Base-by-base conservation (phyloP, 2,888 invertebrate species). In the Drosophila kokeensis region DNA sequence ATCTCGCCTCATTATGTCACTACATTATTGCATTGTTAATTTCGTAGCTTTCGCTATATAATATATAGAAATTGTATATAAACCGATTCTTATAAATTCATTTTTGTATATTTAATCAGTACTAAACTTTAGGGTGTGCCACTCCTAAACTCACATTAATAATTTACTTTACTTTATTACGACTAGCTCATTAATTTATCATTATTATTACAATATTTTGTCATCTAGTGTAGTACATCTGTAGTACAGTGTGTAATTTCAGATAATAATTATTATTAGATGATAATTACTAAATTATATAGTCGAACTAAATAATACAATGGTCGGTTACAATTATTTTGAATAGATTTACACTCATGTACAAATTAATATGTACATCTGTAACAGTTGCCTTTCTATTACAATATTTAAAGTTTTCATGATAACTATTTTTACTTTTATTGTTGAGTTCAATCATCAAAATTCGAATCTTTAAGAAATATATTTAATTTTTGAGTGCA, bases 41-140 rank as follows among this genome's bases (percentile, higher is more conserved):
- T 55, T 40, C 52, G 50, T 57, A 50, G 64, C 63, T 32, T 15
- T 57, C 27, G 40, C 63, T 50, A 50, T 45, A 29, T 62, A 61
- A 53, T 73, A 49, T 55, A 48, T 71, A 71, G 76, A 76, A 73
- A 76, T 67, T 74, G 67, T 82, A 78, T 87, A 79, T 87, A 85
- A 84, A 85, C 85, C 85, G 83, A 81, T 85, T 82, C 18, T 82
- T 83, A 83, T 86, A 86, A 86, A 86, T 86, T 86, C 88, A 66
- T 82, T 81, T 86, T 80, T 75, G 80, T 85, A 86, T 85, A 85
- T 85, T 78, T 77, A 86, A 88, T 86, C 85, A 86, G 85, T 86
- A 83, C 85, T 86, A 88, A 79, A 72, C 50, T 61, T 82, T 69
- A 65, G 77, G 76, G 54, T 68, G 59, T 69, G 60, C 55, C 67